Conservation (phyloP, 2,888 invertebrate genomes). For the Pheosia gnoma region DNA sequence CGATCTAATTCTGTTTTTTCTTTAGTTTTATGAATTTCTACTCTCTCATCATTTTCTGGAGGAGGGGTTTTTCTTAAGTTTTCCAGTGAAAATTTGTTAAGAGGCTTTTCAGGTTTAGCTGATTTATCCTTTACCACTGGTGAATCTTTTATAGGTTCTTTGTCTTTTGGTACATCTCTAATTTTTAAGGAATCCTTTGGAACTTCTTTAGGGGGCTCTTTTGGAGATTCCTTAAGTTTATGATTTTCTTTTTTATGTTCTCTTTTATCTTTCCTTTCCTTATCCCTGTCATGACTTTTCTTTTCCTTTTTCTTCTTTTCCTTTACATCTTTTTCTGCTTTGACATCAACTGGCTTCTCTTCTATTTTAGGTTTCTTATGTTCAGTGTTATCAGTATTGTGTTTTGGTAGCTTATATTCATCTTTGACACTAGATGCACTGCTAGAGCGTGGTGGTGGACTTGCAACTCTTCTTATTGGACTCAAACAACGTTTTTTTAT, state of each 20-base stretch:
- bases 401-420: conserved; percentile 69
- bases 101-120: conserved; percentile 67
- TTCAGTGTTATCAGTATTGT: conserved; percentile 58
- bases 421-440: conserved; percentile 77
- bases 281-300: conserved; percentile 86
- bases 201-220: conserved; percentile 66
- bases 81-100: conserved; percentile 78
- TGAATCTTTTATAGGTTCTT: conserved; percentile 59
- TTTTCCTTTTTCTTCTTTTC: conserved; percentile 86
- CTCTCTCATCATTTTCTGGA: conserved; percentile 63
- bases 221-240: conserved; percentile 74
- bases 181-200: conserved; percentile 62
- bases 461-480: conserved; percentile 63
- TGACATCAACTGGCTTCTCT: conserved; percentile 81
- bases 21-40: conserved; percentile 70
- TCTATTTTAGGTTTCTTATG: conserved; percentile 72
- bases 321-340: conserved; percentile 78
- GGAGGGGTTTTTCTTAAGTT: conserved; percentile 78
- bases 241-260: conserved; percentile 85
- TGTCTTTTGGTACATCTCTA: conserved; percentile 68
- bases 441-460: conserved; percentile 67
- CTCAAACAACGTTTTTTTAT: conserved; percentile 69
- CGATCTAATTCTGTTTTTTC: conserved; percentile 81
- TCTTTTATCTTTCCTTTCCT: conserved; percentile 84
- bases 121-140: conserved; percentile 67